A percentile compares a stretch with the other conserved stretches of the same genome.
These are phyloP conservation scores for Drosophila helvetica DNA, from an alignment of 2,888 invertebrate genomes.

Conservation along the genomic window DNA sequence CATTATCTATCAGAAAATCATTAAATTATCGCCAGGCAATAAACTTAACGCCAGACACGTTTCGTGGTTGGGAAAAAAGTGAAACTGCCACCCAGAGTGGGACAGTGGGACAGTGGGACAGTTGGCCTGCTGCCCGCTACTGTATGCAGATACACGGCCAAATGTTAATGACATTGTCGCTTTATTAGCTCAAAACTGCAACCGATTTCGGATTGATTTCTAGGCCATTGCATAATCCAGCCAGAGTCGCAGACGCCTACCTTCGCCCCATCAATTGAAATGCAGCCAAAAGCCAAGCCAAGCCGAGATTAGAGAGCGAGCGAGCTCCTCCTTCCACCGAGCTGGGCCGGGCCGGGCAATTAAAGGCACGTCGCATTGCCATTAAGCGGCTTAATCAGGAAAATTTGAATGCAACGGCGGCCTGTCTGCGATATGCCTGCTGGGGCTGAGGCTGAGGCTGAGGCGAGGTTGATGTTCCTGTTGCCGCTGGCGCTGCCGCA, in stretches of 20 bases:
- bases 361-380: conserved; percentile 74
- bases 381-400: conserved; percentile 72
- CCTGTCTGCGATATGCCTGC: neutral
- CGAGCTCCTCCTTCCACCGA: neutral
- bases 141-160: conserved; percentile 25
- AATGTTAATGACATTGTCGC: conserved; percentile 71
- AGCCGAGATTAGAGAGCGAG: conserved; percentile 3
- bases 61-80: conserved; percentile 45
- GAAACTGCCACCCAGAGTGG: conserved; percentile 46
- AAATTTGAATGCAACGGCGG: conserved; percentile 72
- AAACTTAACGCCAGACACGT: conserved; percentile 67
- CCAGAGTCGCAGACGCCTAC: neutral
- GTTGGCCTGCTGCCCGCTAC: conserved; percentile 11
- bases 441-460: conserved; percentile 5
- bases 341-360: conserved; percentile 53
- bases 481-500: neutral
- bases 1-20: neutral
- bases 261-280: conserved; percentile 54
- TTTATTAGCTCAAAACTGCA: neutral
- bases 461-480: conserved; percentile 3
- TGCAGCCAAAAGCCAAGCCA: conserved; percentile 54
- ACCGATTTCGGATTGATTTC: conserved; percentile 46
- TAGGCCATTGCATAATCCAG: conserved; percentile 68
- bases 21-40: conserved; percentile 13
- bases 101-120: conserved; percentile 16